Base-by-base conservation (phyloP, 2,888 invertebrate genomes). In the Cerastis leucographa region DNA sequence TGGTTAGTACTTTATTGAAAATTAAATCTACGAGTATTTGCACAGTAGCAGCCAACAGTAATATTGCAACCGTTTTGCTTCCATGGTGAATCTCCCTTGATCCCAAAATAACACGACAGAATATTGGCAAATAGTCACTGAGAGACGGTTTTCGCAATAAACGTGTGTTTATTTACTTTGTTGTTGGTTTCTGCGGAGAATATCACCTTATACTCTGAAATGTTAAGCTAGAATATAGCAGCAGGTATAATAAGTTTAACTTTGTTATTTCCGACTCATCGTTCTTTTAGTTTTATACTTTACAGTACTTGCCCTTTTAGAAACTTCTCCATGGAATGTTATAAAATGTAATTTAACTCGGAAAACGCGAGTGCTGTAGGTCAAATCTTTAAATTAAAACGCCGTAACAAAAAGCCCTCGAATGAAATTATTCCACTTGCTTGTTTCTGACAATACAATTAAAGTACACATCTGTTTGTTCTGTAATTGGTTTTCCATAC, bases 361-460 rank as follows among this genome's bases (percentile, higher is more conserved):
- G 62, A 56, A 67, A 44, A 29, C 19, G 9, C 25, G 17, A 61
- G 17, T 44, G 64, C 46, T 61, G 9, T 3, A 22, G 25, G 62
- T 22, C 59, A 76, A n/a, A 70, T 67, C 35, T 68, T 76, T 71
- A 74, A 72, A 81, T 81, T 78, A 75, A 74, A 81, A 44, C 62
- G 51, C 17, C 49, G 59, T 70, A 71, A 71, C 46, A 64, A 42
- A 56, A 66, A 49, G 42, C 12, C 35, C 9, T 46, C n/a, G 12
- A 66, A 84, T 71, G 22, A 76, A 84, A 67, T 78, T 56, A 72
- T 71, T 71, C 61, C n/a, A 59, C 56, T 62, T 35, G n/a, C n/a
- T 59, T 77, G 67, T 71, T 14, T 65, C 62, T 84, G 85, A 78
- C 81, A 85, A 68, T 59, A 72, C 65, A 74, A 84, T 81, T 85